Evolutionary conservation across 1,140 invertebrate species (phyloP).

Genomic region (Platorchestia sp.): DNA sequence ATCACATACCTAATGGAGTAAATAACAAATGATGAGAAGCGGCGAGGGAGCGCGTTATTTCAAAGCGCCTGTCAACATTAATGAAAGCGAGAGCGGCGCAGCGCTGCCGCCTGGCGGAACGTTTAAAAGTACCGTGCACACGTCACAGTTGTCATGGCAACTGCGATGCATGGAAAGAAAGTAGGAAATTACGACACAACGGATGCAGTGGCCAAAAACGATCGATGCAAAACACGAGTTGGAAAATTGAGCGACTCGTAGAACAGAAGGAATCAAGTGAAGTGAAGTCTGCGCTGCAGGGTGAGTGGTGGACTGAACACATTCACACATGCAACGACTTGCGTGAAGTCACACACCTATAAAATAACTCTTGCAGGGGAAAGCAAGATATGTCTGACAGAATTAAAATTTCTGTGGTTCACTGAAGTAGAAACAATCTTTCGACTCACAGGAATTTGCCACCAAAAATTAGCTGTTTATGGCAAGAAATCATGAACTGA

Average conservation of each 20-base stretch:
- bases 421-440: not conserved
- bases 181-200: not conserved
- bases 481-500: not conserved
- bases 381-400: not conserved
- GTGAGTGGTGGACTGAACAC: not conserved
- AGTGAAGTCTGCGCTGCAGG: not conserved
- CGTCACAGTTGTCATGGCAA: slow-evolving; percentile 32
- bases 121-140: not conserved
- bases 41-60: not conserved
- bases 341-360: not conserved
- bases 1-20: not conserved
- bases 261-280: not conserved
- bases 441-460: not conserved
- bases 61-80: not conserved
- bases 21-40: not conserved
- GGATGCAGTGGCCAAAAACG: not conserved
- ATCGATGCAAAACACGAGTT: not conserved
- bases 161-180: slow-evolving; percentile 18
- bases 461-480: not conserved
- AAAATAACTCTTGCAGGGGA: not conserved
- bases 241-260: not conserved
- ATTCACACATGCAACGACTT: not conserved
- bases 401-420: not conserved
- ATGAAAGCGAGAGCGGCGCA: not conserved
- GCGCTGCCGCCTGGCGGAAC: not conserved